Base-by-base conservation (phyloP, 2,888 invertebrate genomes). In the Drosophila diplacantha region DNA sequence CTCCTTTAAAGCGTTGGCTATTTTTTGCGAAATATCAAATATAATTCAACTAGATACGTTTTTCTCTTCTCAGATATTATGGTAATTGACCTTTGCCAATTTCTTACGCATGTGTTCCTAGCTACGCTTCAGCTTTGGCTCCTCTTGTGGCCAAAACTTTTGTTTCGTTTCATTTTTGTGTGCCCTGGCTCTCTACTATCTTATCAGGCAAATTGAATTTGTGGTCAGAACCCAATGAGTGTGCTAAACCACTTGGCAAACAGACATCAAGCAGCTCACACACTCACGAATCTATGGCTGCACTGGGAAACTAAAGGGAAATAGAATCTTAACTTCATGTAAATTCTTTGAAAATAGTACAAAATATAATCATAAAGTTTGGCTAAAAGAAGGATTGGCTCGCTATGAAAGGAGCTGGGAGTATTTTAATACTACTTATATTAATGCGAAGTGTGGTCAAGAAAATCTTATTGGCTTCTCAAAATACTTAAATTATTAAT, bases 191-290 rank as follows among this genome's bases (percentile, higher is more conserved):
- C 61, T 63, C 52, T 22, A 46, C 49, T 49, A 53, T 77, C 67
- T 64, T 78, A 77, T 74, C 64, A 43, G 57, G 47, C 58, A 74
- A 78, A 83, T 78, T 83, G 78, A 81, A 78, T 81, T 83, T 83
- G 77, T 58, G 77, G 77, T 64, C 70, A 54, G 70, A 44, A 67
- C 56, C 66, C 74, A 83, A 81, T 77, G 78, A 81, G 74, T 77
- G 65, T 77, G 74, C 72, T 70, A 77, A 82, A 70, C 77, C 83
- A 74, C 72, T 80, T 72, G 81, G 67, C 81, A 81, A 83, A 77
- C 78, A 70, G 49, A 72, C 72, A 41, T 58, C 55, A 63, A 56
- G 59, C 49, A 60, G 39, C 60, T 56, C 37, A 61, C 51, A 53
- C 47, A 26, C 50, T 39, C 49, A 22, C 54, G 24, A 51, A 29